Evolutionary conservation across 2,113 vertebrate species (phyloP).

Genomic region (Hipposideros armiger): DNA sequence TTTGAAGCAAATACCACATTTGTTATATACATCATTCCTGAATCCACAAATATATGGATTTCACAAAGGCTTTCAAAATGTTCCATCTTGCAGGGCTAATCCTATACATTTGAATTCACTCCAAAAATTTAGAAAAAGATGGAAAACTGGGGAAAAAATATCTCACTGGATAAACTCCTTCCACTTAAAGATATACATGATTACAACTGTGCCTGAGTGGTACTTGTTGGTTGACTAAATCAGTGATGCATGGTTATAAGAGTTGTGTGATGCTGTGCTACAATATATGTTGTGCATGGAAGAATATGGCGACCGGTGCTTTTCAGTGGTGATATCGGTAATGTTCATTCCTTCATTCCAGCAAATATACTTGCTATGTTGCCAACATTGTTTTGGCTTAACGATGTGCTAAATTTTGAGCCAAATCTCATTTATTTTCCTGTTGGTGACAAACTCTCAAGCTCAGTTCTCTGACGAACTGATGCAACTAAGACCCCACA

Average conservation of each 20-base stretch:
- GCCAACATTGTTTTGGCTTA: background rate
- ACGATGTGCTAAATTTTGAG: constrained; percentile 5
- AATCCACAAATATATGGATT: constrained; percentile 18
- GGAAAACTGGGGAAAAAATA: background rate
- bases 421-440: background rate
- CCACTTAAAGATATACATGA: background rate
- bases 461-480: background rate
- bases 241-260: background rate
- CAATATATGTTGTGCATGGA: background rate
- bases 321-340: background rate
- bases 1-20: background rate
- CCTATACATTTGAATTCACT: background rate
- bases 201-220: background rate
- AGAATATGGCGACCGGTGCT: background rate
- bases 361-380: background rate
- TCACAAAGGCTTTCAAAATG: constrained; percentile 30
- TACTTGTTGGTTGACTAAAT: background rate
- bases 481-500: background rate
- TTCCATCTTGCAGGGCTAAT: background rate
- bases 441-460: background rate
- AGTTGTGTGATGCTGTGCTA: background rate
- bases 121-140: background rate
- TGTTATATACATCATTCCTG: background rate
- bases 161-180: background rate
- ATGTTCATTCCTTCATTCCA: background rate